A percentile compares a stretch with the other conserved stretches of the same genome.
Evolutionary conservation across 2,113 vertebrate species (phyloP).

Genomic region (Rousettus leschenaultii): DNA sequence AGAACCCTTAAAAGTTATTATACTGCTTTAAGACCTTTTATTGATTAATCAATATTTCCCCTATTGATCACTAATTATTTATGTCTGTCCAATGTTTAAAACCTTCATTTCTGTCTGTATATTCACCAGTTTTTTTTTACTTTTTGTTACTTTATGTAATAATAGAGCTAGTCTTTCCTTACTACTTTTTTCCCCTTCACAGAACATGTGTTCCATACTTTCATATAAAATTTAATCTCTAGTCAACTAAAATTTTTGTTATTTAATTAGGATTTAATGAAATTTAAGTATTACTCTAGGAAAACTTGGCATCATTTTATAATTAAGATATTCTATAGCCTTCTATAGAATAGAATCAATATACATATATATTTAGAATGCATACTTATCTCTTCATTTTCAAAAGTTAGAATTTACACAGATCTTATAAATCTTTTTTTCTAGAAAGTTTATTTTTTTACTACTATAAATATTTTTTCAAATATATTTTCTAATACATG

Average conservation of each 20-base stretch:
- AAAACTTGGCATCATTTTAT: neutral
- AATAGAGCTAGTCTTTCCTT: neutral
- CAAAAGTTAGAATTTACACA: neutral
- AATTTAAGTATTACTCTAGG: neutral
- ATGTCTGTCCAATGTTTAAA: neutral
- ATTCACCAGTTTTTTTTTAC: neutral
- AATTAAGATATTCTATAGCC: neutral
- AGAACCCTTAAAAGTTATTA: neutral
- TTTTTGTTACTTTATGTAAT: neutral
- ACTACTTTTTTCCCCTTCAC: neutral
- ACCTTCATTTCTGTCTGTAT: neutral
- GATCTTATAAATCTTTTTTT: neutral
- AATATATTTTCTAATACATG: neutral
- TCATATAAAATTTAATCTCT: neutral
- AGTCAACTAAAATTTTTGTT: neutral
- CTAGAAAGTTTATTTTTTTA: neutral
- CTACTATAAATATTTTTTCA: neutral
- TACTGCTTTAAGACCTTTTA: neutral
- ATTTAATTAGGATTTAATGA: neutral
- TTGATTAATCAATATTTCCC: neutral
- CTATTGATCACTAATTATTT: neutral
- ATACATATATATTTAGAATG: neutral
- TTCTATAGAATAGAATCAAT: neutral
- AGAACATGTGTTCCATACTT: neutral
- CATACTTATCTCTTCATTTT: neutral